Conservation (phyloP, 2,113 vertebrate species). For the Sturnira hondurensis region DNA sequence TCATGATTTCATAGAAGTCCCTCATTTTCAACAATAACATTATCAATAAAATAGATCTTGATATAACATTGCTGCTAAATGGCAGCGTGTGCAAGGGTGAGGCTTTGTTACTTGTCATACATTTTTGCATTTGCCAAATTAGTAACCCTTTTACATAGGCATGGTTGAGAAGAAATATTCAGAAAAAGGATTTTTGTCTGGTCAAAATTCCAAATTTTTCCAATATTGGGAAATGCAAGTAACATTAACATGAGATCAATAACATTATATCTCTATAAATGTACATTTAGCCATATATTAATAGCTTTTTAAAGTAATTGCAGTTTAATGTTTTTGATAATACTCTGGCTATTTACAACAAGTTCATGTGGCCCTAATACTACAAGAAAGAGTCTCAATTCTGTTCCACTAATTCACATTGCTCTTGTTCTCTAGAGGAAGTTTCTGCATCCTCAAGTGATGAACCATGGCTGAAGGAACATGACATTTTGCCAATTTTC, state of each 20-base stretch:
- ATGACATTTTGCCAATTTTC: constrained; percentile 1
- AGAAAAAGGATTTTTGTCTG: not conserved
- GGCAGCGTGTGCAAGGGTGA: not conserved
- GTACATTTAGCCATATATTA: not conserved
- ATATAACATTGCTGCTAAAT: not conserved
- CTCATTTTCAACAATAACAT: too few relatives aligned
- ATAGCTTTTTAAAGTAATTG: not conserved
- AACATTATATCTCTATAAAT: not conserved
- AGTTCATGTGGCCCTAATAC: not conserved
- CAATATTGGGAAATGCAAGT: not conserved
- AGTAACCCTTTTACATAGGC: not conserved
- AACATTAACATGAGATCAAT: not conserved
- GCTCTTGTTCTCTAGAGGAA: constrained; percentile 14
- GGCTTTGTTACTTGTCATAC: not conserved
- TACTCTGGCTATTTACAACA: not conserved
- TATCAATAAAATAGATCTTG: not conserved
- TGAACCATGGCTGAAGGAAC: constrained; percentile 43
- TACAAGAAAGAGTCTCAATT: accelerated
- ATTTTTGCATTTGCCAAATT: not conserved
- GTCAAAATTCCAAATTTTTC: not conserved
- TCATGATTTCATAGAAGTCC: too few relatives aligned
- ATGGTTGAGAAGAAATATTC: not conserved
- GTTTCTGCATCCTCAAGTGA: constrained; percentile 7
- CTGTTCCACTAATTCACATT: not conserved
- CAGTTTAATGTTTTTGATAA: not conserved